A percentile compares a stretch with the other conserved stretches of the same genome.
Conservation (phyloP, 2,888 invertebrate species). For the Pachymerium ferrugineum region DNA sequence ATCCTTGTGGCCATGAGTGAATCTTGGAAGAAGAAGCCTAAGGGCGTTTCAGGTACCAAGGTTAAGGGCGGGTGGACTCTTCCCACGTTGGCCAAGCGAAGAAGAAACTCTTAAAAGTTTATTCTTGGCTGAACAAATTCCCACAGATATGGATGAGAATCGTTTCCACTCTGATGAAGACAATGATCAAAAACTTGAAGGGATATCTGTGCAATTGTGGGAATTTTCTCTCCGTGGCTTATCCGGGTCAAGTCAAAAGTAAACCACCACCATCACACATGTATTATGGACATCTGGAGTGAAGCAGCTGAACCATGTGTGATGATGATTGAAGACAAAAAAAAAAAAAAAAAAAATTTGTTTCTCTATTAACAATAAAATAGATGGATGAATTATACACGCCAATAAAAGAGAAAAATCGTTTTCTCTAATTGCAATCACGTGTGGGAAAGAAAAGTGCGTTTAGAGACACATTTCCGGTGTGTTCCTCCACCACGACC, state of each 20-base stretch:
- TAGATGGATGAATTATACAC: too few species aligned
- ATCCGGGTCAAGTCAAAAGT: background rate
- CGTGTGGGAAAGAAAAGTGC: too few species aligned
- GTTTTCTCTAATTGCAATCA: too few species aligned
- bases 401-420: too few species aligned
- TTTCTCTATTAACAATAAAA: too few species aligned
- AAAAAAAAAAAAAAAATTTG: too few species aligned
- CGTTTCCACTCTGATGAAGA: background rate
- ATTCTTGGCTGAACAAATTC: background rate
- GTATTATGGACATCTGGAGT: too few species aligned
- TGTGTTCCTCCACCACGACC: background rate
- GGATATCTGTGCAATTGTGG: background rate
- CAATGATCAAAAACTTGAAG: background rate
- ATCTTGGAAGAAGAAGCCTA: background rate
- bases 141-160: background rate
- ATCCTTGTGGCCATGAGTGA: background rate
- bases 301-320: too few species aligned
- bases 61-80: background rate
- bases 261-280: background rate
- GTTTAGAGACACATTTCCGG: too few species aligned
- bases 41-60: background rate
- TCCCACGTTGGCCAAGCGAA: slow-evolving; percentile 1
- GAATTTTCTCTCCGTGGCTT: background rate
- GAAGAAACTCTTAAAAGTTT: background rate
- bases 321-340: too few species aligned